These are phyloP conservation scores for Dermatemys mawii DNA, from an alignment of 2,113 vertebrate genomes.

Conservation along the genomic window DNA sequence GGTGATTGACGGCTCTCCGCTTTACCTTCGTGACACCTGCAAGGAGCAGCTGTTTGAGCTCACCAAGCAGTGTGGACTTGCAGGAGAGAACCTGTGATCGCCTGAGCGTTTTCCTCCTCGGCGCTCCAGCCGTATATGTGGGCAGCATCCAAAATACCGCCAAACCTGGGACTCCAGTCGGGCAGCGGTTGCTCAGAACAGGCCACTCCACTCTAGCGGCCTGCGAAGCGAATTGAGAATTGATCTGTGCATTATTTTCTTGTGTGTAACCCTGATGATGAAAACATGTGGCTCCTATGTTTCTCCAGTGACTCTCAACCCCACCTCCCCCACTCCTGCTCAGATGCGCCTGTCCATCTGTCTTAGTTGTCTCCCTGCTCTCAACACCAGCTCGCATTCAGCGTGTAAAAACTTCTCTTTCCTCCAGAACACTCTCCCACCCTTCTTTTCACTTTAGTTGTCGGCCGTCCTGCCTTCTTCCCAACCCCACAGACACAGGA, in stretches of 20 bases:
- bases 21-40: accelerated
- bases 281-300: background rate
- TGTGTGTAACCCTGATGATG: background rate
- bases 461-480: background rate
- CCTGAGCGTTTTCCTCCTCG: background rate
- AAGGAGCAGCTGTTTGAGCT: background rate
- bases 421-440: background rate
- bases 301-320: background rate
- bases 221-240: background rate
- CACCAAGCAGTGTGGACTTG: background rate
- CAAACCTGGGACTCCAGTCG: accelerated
- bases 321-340: background rate
- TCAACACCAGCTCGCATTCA: background rate
- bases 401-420: background rate
- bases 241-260: background rate
- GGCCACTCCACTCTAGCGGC: background rate
- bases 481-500: background rate
- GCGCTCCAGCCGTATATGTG: background rate
- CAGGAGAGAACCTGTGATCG: background rate
- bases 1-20: accelerated
- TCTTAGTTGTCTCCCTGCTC: background rate
- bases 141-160: background rate
- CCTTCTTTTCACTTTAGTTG: background rate
- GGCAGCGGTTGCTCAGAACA: background rate
- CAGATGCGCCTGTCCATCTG: background rate